Percentiles rank a stretch among this genome's conserved stretches.
These are phyloP conservation scores for Motacilla tschutschensis DNA, from an alignment of 2,113 vertebrate species.

Conservation along the genomic window DNA sequence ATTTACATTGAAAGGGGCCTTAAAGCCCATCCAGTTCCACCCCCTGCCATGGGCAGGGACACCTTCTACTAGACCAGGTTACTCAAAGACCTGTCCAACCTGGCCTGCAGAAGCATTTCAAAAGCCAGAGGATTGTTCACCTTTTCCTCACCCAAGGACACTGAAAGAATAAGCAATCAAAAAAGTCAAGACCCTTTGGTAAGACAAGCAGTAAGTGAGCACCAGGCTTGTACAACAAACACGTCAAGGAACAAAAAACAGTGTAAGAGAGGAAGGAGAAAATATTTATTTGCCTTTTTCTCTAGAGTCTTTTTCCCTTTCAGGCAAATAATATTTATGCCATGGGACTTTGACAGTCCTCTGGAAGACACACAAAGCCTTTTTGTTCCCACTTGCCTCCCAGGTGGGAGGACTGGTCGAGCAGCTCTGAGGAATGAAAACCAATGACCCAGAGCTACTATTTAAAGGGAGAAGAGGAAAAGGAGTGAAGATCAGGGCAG, in stretches of 20 bases:
- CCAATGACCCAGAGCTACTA: fast-evolving
- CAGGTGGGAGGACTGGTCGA: constrained; percentile 13
- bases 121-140: background rate
- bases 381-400: constrained; percentile 62
- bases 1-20: background rate
- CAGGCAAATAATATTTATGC: constrained; percentile 63
- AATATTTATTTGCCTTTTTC: constrained; percentile 27
- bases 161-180: background rate
- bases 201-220: background rate
- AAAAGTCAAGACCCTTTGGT: background rate
- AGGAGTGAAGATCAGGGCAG: background rate
- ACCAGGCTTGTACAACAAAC: constrained; percentile 4
- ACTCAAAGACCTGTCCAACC: background rate
- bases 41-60: background rate
- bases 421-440: constrained; percentile 15
- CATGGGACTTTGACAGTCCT: constrained; percentile 44
- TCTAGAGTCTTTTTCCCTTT: constrained; percentile 44
- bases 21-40: background rate
- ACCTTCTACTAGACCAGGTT: background rate
- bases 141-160: background rate
- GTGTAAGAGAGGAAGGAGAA: constrained; percentile 13
- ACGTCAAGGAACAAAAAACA: constrained; percentile 4
- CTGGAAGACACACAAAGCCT: constrained; percentile 68
- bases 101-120: background rate
- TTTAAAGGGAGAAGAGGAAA: background rate